Evolutionary conservation across 1,140 invertebrate species (phyloP), one percentile per base, ranked within the genome.

Genomic region (Orussus abietinus): DNA sequence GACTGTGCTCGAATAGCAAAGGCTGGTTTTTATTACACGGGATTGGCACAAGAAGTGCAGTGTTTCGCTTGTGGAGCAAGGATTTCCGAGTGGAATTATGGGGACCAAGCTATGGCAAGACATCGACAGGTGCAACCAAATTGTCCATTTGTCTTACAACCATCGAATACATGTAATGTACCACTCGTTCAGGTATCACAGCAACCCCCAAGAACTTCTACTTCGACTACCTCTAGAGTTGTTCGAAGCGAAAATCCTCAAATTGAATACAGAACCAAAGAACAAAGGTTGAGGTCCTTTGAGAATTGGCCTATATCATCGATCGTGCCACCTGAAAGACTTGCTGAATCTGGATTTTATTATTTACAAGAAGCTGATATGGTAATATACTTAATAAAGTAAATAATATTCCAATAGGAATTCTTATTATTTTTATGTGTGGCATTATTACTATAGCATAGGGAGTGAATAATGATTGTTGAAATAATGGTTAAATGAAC

Each of bases 331-430:
- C 82, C 86, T 1, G 72, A 82, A 59, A 76, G 80, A 10, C 68
- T 95, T 42, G 90, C 88, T 0, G 77, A 77, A 62, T 86, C 90
- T 48, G 92, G 91, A 4, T 94, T 92, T 68, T 90, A 84, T 59
- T 91, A 86, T 59, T 68, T 84, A 6, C 67, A 76, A 25, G 47
- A 66, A 30, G 62, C 57, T 9, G 83, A 85, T 56, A 62, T 68
- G 62, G 76, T 77, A 62, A 57, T 13, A 41, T 6, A 39, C 17
- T 36, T 7, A 6, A 25, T 25, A 25, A 25, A 6, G n/a, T n/a
- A 25, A 25, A n/a, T n/a, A n/a, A n/a, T n/a, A n/a, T n/a, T n/a
- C n/a, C n/a, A n/a, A n/a, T n/a, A n/a, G n/a, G n/a, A n/a, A n/a
- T n/a, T n/a, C n/a, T n/a, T n/a, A n/a, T n/a, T n/a, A n/a, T n/a